Evolutionary conservation across 2,888 invertebrate genomes (phyloP).

Genomic region (Ormyrus rosae): DNA sequence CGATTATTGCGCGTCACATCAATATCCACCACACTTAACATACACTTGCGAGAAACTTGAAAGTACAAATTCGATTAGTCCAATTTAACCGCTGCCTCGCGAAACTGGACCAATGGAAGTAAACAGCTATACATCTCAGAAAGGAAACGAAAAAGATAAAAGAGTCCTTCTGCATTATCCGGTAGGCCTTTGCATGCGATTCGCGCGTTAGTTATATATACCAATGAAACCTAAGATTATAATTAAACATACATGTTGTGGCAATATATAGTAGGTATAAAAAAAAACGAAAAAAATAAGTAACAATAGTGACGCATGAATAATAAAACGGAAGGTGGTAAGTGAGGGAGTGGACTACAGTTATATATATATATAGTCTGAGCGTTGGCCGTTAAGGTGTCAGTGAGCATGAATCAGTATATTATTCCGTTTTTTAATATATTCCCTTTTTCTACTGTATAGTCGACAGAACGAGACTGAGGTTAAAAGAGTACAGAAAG

Average conservation of each 20-base stretch:
- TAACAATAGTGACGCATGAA: slow-evolving; percentile 40
- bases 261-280: slow-evolving; percentile 26
- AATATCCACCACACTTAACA: slow-evolving; percentile 35
- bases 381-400: slow-evolving; percentile 68
- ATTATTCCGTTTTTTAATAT: slow-evolving; percentile 49
- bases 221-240: slow-evolving; percentile 21
- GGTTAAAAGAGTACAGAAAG: slow-evolving; percentile 21
- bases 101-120: neutral
- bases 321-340: slow-evolving; percentile 49
- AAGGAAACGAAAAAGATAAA: neutral
- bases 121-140: no score
- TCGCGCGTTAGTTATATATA: neutral
- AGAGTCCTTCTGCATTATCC: neutral
- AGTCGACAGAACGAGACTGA: slow-evolving; percentile 24
- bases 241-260: slow-evolving; percentile 30
- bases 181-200: slow-evolving; percentile 39
- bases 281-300: slow-evolving; percentile 24
- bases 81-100: neutral
- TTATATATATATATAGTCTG: slow-evolving; percentile 50
- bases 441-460: slow-evolving; percentile 15
- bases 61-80: slow-evolving; percentile 24
- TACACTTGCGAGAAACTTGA: slow-evolving; percentile 35
- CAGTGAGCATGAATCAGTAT: slow-evolving; percentile 64
- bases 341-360: slow-evolving; percentile 49
- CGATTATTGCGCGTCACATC: slow-evolving; percentile 38